A percentile compares a stretch with the other conserved stretches of the same genome.
These are phyloP conservation scores for Lethocerus indicus DNA, from an alignment of 1,140 invertebrate species.

Conservation along the genomic window DNA sequence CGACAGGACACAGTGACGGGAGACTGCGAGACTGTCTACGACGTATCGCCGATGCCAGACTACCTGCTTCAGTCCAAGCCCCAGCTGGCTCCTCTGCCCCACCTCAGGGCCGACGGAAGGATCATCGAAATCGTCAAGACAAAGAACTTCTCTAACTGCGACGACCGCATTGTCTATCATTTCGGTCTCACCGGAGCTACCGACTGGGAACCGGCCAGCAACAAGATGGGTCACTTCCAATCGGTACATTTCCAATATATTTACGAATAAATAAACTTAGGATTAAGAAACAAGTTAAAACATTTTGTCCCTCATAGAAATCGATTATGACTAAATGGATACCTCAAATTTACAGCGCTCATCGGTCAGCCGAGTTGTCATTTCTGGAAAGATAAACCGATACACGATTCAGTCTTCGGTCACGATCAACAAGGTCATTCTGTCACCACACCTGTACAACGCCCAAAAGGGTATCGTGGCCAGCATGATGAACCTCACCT, in stretches of 20 bases:
- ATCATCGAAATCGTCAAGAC: slow-evolving; percentile 42
- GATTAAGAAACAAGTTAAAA: background rate
- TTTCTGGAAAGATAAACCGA: slow-evolving; percentile 17
- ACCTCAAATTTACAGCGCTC: slow-evolving; percentile 19
- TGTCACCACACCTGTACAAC: slow-evolving; percentile 14
- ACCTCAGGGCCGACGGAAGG: slow-evolving; percentile 27
- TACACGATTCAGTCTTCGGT: slow-evolving; percentile 20
- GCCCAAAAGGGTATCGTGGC: slow-evolving; percentile 17
- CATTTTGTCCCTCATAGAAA: slow-evolving; percentile 1
- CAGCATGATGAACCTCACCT: slow-evolving; percentile 17
- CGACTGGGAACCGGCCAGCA: slow-evolving; percentile 33
- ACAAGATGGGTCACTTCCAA: slow-evolving; percentile 35
- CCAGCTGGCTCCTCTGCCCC: slow-evolving; percentile 20
- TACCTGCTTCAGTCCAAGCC: slow-evolving; percentile 15
- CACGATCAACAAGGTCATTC: slow-evolving; percentile 17
- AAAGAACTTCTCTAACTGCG: slow-evolving; percentile 42
- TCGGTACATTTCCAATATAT: slow-evolving; percentile 19
- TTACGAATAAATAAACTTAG: background rate
- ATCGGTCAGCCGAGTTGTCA: slow-evolving; percentile 16
- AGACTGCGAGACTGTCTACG: slow-evolving; percentile 22
- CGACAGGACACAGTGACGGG: slow-evolving; percentile 21
- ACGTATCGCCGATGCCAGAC: slow-evolving; percentile 18
- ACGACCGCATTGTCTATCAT: slow-evolving; percentile 35
- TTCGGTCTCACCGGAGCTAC: slow-evolving; percentile 34
- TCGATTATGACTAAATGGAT: too few relatives aligned